Percentiles rank a stretch among this genome's conserved stretches.
phyloP scores from a whole-genome alignment of 2,113 vertebrate genomes.

The Loxodonta africana region DNA sequence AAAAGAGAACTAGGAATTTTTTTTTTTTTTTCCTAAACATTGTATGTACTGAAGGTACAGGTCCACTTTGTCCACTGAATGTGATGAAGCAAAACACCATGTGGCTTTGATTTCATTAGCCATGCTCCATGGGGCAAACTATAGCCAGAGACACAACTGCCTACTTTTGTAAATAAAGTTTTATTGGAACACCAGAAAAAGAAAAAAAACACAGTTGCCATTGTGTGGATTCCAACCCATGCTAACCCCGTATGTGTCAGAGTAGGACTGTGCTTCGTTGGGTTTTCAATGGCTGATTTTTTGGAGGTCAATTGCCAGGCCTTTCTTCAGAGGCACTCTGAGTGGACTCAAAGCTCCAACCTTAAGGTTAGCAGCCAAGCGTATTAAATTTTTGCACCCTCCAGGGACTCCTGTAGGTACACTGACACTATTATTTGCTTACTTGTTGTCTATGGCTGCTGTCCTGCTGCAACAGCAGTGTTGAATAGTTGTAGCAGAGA shows the following conservation, averaged over 20 bases:
- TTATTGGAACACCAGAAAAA: not conserved
- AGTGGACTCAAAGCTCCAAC: not conserved
- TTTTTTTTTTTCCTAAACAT: not conserved
- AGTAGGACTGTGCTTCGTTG: not conserved
- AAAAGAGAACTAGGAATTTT: not conserved
- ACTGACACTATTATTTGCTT: not conserved
- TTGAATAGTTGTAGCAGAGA: not conserved
- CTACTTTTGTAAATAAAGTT: conserved; percentile 23
- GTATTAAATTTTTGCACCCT: not conserved
- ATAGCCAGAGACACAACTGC: not conserved
- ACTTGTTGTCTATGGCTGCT: not conserved
- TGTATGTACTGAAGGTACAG: not conserved
- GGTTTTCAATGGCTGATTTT: not conserved
- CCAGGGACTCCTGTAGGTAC: not conserved
- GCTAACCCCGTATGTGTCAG: not conserved
- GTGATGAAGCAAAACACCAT: not conserved
- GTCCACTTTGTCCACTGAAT: not conserved
- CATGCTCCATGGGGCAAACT: not conserved
- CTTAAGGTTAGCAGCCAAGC: not conserved
- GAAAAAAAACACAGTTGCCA: not conserved
- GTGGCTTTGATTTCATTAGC: not conserved
- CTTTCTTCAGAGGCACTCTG: not conserved
- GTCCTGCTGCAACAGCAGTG: not conserved
- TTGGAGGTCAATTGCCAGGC: not conserved
- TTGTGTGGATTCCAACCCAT: not conserved